These are phyloP conservation scores for Molossus molossus DNA, from an alignment of 2,797 vertebrate species.

Conservation along the genomic window DNA sequence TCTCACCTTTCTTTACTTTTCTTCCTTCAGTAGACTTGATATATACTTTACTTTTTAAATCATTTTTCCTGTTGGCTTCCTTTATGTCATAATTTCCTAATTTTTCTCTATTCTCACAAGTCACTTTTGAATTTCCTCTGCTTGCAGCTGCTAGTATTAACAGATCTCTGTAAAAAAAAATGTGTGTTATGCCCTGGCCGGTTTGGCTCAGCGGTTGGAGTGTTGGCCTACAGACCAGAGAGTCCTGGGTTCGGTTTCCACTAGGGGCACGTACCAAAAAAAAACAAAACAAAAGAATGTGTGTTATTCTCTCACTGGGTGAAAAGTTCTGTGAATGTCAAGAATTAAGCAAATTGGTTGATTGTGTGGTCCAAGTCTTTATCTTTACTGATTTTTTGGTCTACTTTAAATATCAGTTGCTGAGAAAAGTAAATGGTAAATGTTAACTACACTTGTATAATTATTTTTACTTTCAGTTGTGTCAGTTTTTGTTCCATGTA, in stretches of 20 bases:
- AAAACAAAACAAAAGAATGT: neutral
- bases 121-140: neutral
- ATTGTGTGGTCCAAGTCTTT: neutral
- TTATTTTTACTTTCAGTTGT: slow-evolving; percentile 27
- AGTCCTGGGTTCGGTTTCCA: no score
- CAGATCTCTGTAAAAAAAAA: neutral
- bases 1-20: neutral
- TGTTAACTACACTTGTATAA: neutral
- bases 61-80: neutral
- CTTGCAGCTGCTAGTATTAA: neutral
- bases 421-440: neutral
- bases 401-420: neutral
- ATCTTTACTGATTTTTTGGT: slow-evolving; percentile 26
- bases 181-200: neutral
- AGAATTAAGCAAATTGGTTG: neutral
- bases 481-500: neutral
- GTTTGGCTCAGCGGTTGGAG: no score
- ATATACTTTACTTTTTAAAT: neutral
- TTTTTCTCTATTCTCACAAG: neutral
- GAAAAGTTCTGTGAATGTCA: slow-evolving; percentile 25
- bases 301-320: neutral
- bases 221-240: no score
- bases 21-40: neutral
- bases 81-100: neutral
- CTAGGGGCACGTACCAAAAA: no score